These are phyloP conservation scores for Chelon labrosus DNA, from an alignment of 2,797 vertebrate genomes.

Conservation along the genomic window DNA sequence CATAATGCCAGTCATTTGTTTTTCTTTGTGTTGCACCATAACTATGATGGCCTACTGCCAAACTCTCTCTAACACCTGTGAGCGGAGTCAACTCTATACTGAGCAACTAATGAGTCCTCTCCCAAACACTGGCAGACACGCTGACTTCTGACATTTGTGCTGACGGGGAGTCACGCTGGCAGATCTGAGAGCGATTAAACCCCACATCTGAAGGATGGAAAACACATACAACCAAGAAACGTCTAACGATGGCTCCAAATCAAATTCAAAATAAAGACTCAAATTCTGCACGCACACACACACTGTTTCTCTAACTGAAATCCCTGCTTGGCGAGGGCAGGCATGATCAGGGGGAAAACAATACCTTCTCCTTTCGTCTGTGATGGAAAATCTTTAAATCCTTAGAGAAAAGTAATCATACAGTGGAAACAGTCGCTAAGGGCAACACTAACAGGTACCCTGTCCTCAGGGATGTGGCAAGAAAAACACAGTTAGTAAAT, in stretches of 20 bases:
- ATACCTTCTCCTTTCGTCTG: conserved; percentile 43
- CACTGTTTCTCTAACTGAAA: conserved; percentile 6
- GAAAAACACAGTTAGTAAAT: conserved; percentile 42
- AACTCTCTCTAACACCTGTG: conserved; percentile 81
- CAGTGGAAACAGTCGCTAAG: conserved; percentile 64
- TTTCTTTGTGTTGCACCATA: conserved; percentile 44
- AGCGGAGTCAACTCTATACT: conserved; percentile 77
- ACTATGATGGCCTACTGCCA: conserved; percentile 80
- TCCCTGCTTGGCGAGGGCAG: conserved; percentile 3
- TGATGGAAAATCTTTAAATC: conserved; percentile 78
- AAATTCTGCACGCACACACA: neutral
- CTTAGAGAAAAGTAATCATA: conserved; percentile 56
- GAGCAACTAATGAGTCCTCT: conserved; percentile 82
- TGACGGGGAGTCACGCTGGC: conserved; percentile 35
- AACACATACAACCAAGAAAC: conserved; percentile 5
- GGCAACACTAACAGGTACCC: conserved; percentile 54
- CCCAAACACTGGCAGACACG: conserved; percentile 70
- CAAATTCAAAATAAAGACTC: conserved; percentile 1
- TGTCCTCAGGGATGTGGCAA: conserved; percentile 44
- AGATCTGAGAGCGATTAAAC: conserved; percentile 36
- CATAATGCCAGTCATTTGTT: conserved; percentile 37
- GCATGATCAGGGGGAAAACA: conserved; percentile 40
- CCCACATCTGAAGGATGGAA: conserved; percentile 15
- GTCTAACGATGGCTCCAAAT: conserved; percentile 9
- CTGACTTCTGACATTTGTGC: conserved; percentile 53